Conservation (phyloP, 2,888 invertebrate species). For the Dasysyrphus albostriatus region DNA sequence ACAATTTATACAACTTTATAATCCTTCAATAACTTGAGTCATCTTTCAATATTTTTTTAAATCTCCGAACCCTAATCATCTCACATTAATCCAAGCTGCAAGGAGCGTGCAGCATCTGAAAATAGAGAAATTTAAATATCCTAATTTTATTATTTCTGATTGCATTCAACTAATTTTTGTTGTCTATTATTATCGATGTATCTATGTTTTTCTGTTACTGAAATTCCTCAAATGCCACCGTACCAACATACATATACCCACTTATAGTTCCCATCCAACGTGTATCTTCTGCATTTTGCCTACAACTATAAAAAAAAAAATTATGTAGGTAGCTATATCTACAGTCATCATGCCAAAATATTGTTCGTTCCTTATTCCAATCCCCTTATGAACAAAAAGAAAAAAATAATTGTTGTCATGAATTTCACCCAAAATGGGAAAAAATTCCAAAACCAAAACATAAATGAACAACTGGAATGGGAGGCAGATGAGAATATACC, state of each 20-base stretch:
- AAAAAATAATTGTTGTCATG: conserved; percentile 36
- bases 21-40: neutral
- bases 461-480: conserved; percentile 42
- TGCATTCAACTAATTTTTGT: conserved; percentile 54
- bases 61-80: neutral
- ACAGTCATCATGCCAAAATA: conserved; percentile 48
- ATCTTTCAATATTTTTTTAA: neutral
- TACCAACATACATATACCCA: neutral
- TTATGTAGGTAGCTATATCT: conserved; percentile 1
- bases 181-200: conserved; percentile 29
- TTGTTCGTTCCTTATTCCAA: conserved; percentile 18
- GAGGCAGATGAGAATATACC: conserved; percentile 60
- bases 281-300: conserved; percentile 11
- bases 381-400: conserved; percentile 1
- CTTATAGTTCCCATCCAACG: conserved; percentile 23
- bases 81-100: neutral
- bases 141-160: conserved; percentile 61
- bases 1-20: no score
- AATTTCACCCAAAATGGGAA: conserved; percentile 63
- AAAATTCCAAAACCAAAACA: conserved; percentile 61
- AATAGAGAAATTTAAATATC: conserved; percentile 71
- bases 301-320: neutral
- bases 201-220: conserved; percentile 5
- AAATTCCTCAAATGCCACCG: conserved; percentile 60
- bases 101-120: conserved; percentile 27